Evolutionary conservation across 2,888 invertebrate genomes (phyloP).

Genomic region (Lordiphosa fenestrarum): DNA sequence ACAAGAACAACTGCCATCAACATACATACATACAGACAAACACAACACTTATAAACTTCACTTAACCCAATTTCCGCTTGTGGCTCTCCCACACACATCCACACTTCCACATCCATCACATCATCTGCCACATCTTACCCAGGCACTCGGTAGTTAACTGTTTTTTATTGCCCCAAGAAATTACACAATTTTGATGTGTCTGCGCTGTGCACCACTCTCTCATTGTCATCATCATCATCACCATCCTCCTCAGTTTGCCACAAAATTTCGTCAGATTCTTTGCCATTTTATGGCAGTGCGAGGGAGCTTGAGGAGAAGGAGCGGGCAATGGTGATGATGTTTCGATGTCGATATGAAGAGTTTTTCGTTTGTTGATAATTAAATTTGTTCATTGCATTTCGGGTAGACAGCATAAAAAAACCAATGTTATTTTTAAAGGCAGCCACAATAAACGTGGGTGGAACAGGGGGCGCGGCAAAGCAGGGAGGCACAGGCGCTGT

Average conservation of each 20-base stretch:
- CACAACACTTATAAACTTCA: slow-evolving; percentile 24
- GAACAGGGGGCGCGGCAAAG: slow-evolving; percentile 18
- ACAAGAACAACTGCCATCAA: too few species aligned
- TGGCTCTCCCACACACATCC: slow-evolving; percentile 15
- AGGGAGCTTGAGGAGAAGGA: too few species aligned
- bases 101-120: slow-evolving; percentile 8
- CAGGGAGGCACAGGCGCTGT: slow-evolving; percentile 41
- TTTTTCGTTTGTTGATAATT: slow-evolving; percentile 53
- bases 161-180: slow-evolving; percentile 43
- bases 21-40: too few species aligned
- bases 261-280: too few species aligned
- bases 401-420: slow-evolving; percentile 41
- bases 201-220: slow-evolving; percentile 1
- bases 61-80: slow-evolving; percentile 38
- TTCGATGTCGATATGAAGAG: slow-evolving; percentile 6
- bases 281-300: too few species aligned
- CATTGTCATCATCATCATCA: too few species aligned
- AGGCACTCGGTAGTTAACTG: slow-evolving; percentile 21
- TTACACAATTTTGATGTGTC: slow-evolving; percentile 36
- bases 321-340: too few species aligned
- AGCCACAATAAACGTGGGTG: slow-evolving; percentile 11
- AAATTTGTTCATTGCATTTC: slow-evolving; percentile 48
- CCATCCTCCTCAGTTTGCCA: too few species aligned
- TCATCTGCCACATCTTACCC: slow-evolving; percentile 2
- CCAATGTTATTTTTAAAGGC: slow-evolving; percentile 53